Evolutionary conservation across 2,797 vertebrate species (phyloP), one percentile per base, ranked within the genome.

Genomic region (Antennarius maculatus): DNA sequence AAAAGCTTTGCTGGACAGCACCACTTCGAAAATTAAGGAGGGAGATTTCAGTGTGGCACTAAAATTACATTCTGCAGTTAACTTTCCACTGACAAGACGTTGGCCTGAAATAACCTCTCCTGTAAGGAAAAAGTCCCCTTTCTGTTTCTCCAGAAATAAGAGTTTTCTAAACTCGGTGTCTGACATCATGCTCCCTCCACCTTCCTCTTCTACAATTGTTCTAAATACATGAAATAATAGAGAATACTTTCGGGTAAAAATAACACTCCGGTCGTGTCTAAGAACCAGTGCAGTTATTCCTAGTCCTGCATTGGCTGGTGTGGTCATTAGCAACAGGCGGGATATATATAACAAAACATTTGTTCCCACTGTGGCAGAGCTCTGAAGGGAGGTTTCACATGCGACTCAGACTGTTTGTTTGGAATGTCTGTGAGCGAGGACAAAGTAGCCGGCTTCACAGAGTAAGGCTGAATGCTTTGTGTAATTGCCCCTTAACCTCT

Each of bases 331-430:
- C 85, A 89, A 88, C 88, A 83, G 78, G 70, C 74, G 10, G 74
- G 64, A 53, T 87, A 87, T 86, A 89, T 88, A 88, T 80, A 86
- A 86, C 81, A 76, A 87, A 87, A 86, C 87, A 87, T 88, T 86
- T 90, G 88, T 82, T 86, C 84, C 73, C 52, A 54, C 62, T 53
- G 75, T 1, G 46, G 60, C 61, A 45, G 57, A 74, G 68, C 39
- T 68, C 39, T 64, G 53, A 79, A 67, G 41, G 45, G 65, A 73
- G 54, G 58, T 78, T 84, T 41, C 62, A 66, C 82, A 48, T 49
- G 77, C 59, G 23, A 69, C 74, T 67, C 61, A 71, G 74, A 74
- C 73, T 69, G 82, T 84, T 89, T 85, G 83, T 89, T 87, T 87
- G 86, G 77, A 80, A 77, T 64, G 77, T 85, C 86, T 90, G 87